Evolutionary conservation across 2,888 invertebrate species (phyloP), one percentile per base, ranked within the genome.

Genomic region (Ophion ventricosus): DNA sequence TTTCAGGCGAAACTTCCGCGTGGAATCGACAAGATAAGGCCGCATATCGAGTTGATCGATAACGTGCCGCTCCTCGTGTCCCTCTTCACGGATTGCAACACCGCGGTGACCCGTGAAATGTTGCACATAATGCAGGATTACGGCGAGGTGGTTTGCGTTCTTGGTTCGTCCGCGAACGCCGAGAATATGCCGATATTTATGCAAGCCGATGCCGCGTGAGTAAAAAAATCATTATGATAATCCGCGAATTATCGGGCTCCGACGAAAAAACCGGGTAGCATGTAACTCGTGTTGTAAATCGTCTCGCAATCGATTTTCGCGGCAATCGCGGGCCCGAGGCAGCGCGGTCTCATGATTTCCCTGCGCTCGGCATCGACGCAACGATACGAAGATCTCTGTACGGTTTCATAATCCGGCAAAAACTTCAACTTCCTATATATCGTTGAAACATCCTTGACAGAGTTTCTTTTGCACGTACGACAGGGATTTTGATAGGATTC

Each of bases 1-100:
- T 63, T 73, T 20, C 91, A 97, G 97, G 98, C 99, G 0, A 98
- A 99, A 93, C 94, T 99, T 66, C 99, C 99, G 0, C 96, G 98
- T 76, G 99, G 99, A 70, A 99, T 99, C 88, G 98, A 98, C 91
- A 98, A 99, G 93, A 99, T 99, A 88, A 96, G 99, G 0, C 98
- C 99, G 0, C 99, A 99, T 93, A 96, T 99, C 87, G 97, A 98
- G 92, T 95, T 97, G 87, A 98, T 99, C 75, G 99, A 99, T 94
- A 99, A 99, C 94, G 99, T 99, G 73, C 99, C 99, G 4, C 94
- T 99, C 43, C 95, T 99, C 77, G 99, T 99, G 23, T 99, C 99
- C 0, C 95, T 99, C 14, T 99, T 99, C 94, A 99, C 99, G 0
- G 99, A 99, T 94, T 99, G 99, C 94, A 98, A 97, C 1, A 96